Evolutionary conservation across 2,797 vertebrate species (phyloP).

Genomic region (Prunella strophiata): DNA sequence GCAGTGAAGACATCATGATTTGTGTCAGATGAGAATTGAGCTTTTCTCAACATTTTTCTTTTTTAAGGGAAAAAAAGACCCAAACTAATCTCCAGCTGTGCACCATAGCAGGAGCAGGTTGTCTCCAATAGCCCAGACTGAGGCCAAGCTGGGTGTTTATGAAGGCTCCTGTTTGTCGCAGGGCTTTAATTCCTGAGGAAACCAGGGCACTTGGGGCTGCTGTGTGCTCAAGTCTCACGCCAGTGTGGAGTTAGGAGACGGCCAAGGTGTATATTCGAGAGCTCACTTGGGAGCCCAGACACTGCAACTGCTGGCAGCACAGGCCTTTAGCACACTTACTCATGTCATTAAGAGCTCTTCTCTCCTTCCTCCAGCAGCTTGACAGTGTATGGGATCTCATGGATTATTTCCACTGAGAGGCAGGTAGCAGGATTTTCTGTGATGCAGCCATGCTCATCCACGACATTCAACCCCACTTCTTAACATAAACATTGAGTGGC

Average conservation of each 20-base stretch:
- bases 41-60: background rate
- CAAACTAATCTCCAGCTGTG: slow-evolving; percentile 17
- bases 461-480: background rate
- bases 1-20: background rate
- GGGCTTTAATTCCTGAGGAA: slow-evolving; percentile 29
- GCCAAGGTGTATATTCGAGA: slow-evolving; percentile 37
- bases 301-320: background rate
- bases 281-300: slow-evolving; percentile 12
- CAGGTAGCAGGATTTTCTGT: background rate
- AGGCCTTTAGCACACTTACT: slow-evolving; percentile 49
- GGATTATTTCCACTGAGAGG: background rate
- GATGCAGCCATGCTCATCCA: background rate
- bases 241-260: background rate
- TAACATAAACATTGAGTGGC: background rate
- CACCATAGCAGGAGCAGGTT: background rate
- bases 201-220: background rate
- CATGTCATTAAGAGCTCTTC: background rate
- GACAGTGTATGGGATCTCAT: background rate
- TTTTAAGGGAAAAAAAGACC: background rate
- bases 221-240: background rate
- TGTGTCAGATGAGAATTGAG: background rate
- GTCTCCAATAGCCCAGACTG: background rate
- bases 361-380: background rate
- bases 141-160: slow-evolving; percentile 29
- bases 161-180: slow-evolving; percentile 50